phyloP scores from a whole-genome alignment of 2,797 vertebrate genomes.

The Myotis pilosus region DNA sequence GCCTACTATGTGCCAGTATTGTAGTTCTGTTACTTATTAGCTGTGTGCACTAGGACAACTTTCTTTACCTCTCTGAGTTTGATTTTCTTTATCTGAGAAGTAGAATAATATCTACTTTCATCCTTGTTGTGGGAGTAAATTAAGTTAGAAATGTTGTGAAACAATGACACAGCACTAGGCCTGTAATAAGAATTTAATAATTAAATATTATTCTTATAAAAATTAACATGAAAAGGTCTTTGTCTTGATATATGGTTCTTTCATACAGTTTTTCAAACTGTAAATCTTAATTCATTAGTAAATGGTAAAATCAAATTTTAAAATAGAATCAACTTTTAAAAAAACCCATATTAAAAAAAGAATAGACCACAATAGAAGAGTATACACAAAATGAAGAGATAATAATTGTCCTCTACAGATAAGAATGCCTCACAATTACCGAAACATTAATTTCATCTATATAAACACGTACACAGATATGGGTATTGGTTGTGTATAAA shows the following conservation, averaged over 20 bases:
- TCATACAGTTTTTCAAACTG: neutral
- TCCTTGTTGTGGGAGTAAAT: neutral
- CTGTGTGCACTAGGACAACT: neutral
- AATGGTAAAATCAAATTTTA: neutral
- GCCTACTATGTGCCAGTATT: neutral
- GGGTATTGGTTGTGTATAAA: neutral
- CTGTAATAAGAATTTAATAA: neutral
- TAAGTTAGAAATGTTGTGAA: neutral
- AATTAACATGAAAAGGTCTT: neutral
- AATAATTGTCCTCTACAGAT: neutral
- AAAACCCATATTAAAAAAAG: neutral
- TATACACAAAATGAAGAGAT: neutral
- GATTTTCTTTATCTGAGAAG: neutral
- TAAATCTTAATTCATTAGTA: neutral
- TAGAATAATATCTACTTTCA: neutral
- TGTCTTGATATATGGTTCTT: neutral
- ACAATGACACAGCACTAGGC: neutral
- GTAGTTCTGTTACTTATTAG: neutral
- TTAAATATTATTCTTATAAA: conserved; percentile 8
- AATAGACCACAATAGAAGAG: neutral
- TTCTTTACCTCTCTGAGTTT: neutral
- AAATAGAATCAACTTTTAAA: neutral
- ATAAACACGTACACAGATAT: neutral
- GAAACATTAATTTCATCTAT: neutral
- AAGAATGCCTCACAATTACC: neutral